Evolutionary conservation across 2,888 invertebrate genomes (phyloP), one percentile per base, ranked within the genome.

Genomic region (Apotomis capreana): DNA sequence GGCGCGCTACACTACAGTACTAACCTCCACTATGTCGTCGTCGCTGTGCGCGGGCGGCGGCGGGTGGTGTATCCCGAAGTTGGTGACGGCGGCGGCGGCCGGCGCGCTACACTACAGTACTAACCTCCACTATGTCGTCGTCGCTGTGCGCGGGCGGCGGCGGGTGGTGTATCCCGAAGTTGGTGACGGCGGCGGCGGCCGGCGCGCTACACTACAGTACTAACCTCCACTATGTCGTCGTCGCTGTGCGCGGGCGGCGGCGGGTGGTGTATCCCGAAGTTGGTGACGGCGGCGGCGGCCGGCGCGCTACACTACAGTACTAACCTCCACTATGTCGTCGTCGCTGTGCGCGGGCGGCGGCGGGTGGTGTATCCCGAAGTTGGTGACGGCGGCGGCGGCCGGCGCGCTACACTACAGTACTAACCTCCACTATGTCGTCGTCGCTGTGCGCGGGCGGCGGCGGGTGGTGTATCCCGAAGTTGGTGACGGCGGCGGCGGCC

Each of bases 21-120:
- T 77, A 5, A 91, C 91, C 87, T 93, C 90, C 0, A 91, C 89
- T 58, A 93, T 88, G 59, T 92, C 89, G 68, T 91, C 90, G 74
- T 92, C 90, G 70, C 85, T 85, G 61, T 83, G 76, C 37, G 55
- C 67, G 69, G 76, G 72, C 65, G 75, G 78, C 55, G 84, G 87
- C 36, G 90, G 88, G 65, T 84, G 90, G 78, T 90, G 90, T 65
- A 90, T 89, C 75, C 89, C 90, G 84, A 90, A 89, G 87, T 91
- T 89, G 77, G 85, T 87, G 79, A 86, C 8, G 60, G 75, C 15
- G 60, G 75, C 15, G 15, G 15, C 15, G 15, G 15, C 15, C 15
- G 15, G 15, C 15, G 15, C 15, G 15, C 15, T 15, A 15, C 15
- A 15, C 15, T 15, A 15, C 15, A 37, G n/a, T 26, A 54, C 72